phyloP scores from a whole-genome alignment of 2,797 vertebrate genomes.

The Pteronotus mesoamericanus region DNA sequence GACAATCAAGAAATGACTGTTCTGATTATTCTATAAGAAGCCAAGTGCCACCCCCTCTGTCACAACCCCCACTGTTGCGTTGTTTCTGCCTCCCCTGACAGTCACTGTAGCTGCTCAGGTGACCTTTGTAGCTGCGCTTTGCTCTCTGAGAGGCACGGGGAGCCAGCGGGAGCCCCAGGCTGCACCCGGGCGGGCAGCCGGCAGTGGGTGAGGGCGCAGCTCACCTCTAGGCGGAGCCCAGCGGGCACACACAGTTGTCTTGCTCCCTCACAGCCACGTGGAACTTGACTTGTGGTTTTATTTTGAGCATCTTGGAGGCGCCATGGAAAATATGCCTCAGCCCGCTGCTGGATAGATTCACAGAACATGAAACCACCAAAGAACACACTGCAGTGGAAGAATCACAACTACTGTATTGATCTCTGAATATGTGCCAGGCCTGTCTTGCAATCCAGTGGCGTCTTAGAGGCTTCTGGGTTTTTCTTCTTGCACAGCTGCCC shows the following conservation, averaged over 20 bases:
- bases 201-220: neutral
- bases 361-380: neutral
- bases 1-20: neutral
- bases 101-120: neutral
- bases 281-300: neutral
- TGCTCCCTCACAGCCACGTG: neutral
- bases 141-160: neutral
- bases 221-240: neutral
- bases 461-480: neutral
- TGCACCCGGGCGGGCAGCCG: fast-evolving
- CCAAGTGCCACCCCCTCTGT: neutral
- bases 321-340: neutral
- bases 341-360: neutral
- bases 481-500: neutral
- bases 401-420: neutral
- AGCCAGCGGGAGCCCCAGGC: neutral
- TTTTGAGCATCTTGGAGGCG: neutral
- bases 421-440: neutral
- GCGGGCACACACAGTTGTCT: neutral
- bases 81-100: neutral
- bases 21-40: neutral
- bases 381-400: neutral
- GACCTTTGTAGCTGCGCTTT: neutral
- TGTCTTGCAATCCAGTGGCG: neutral
- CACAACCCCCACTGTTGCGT: neutral